phyloP scores from a whole-genome alignment of 2,113 vertebrate species.

The Ellobius talpinus region DNA sequence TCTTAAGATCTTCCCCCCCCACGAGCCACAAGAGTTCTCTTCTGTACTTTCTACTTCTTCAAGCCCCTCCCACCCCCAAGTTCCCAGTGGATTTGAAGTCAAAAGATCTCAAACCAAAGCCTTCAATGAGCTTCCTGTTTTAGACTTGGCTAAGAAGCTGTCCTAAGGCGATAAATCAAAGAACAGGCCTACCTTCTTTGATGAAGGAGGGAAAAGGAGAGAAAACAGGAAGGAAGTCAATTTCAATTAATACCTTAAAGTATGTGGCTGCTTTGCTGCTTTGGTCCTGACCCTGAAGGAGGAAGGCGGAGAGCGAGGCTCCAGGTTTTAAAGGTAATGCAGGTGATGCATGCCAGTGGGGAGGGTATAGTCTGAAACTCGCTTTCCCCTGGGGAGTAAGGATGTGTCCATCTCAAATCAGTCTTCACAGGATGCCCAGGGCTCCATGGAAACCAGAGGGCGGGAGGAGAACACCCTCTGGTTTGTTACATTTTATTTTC shows the following conservation, averaged over 20 bases:
- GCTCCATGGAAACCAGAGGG: not conserved
- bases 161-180: constrained; percentile 47
- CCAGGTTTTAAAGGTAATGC: not conserved
- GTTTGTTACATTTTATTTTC: not conserved
- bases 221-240: not conserved
- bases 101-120: constrained; percentile 19
- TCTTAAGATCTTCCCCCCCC: not conserved
- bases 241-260: constrained; percentile 26
- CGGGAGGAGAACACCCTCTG: not conserved
- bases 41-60: not conserved
- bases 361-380: not conserved
- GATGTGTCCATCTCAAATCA: not conserved
- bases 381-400: not conserved
- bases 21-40: not conserved
- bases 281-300: not conserved
- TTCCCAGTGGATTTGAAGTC: not conserved
- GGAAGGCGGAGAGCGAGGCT: not conserved
- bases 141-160: not conserved
- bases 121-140: not conserved
- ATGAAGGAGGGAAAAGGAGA: not conserved
- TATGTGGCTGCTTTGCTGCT: not conserved
- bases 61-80: not conserved
- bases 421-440: not conserved
- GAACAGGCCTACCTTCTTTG: constrained; percentile 13
- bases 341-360: not conserved